Evolutionary conservation across 2,797 vertebrate genomes (phyloP).

Genomic region (Fratercula arctica): DNA sequence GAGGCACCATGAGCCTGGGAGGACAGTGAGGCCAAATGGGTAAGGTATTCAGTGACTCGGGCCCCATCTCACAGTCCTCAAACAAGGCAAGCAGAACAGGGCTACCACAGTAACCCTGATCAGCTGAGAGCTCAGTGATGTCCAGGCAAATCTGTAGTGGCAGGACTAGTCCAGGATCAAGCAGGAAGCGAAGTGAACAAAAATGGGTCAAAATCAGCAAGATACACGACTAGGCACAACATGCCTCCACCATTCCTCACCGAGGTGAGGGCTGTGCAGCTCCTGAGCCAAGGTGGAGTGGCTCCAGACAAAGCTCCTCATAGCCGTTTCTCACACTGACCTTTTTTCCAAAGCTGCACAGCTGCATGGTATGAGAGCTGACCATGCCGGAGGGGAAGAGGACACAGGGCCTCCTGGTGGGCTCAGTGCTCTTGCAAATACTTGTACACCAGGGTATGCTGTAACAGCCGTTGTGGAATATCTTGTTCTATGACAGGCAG

Average conservation of each 20-base stretch:
- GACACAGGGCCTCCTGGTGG: neutral
- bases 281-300: neutral
- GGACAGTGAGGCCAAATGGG: neutral
- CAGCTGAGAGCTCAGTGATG: neutral
- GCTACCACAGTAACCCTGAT: neutral
- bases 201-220: neutral
- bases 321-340: neutral
- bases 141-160: neutral
- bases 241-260: rapidly evolving
- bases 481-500: neutral
- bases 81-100: neutral
- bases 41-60: neutral
- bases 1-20: neutral
- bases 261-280: neutral
- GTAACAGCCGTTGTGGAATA: neutral
- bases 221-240: neutral
- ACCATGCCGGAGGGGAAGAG: neutral
- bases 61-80: neutral
- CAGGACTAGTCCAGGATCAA: neutral
- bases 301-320: neutral
- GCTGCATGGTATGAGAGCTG: neutral
- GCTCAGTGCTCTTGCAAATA: neutral
- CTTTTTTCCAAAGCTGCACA: neutral
- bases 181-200: neutral
- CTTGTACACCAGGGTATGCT: neutral